These are phyloP conservation scores for Dinoponera quadriceps DNA, from an alignment of 1,140 invertebrate species.

Conservation along the genomic window DNA sequence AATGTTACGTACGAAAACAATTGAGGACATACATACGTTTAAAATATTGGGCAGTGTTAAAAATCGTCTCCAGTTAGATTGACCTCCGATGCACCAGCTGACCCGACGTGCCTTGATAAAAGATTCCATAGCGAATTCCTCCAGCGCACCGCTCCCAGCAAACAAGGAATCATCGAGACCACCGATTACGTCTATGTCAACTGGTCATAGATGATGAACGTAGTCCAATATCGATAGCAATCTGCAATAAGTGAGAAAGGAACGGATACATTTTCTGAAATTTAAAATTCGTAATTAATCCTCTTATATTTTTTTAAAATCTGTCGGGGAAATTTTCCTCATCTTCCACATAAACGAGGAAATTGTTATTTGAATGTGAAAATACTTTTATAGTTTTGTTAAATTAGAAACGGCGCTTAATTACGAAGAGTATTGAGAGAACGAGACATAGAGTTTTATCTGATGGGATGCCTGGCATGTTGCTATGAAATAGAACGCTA, in stretches of 20 bases:
- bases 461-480: constrained; percentile 73
- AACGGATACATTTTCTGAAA: background rate
- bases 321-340: too few species aligned
- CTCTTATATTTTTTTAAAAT: too few species aligned
- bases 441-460: constrained; percentile 57
- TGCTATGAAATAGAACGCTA: constrained; percentile 82
- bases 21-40: constrained; percentile 86
- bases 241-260: constrained; percentile 67
- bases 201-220: constrained; percentile 89
- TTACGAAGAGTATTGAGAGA: background rate
- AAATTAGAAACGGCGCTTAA: too few species aligned
- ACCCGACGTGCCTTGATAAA: constrained; percentile 92
- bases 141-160: constrained; percentile 91
- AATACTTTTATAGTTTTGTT: too few species aligned
- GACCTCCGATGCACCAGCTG: constrained; percentile 91
- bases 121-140: constrained; percentile 90
- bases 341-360: too few species aligned
- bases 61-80: constrained; percentile 89
- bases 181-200: constrained; percentile 92
- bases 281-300: background rate
- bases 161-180: constrained; percentile 93
- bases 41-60: constrained; percentile 91
- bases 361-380: too few species aligned
- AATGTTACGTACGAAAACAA: too few species aligned
- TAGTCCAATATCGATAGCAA: constrained; percentile 79